A percentile compares a stretch with the other conserved stretches of the same genome.
Conservation (phyloP, 2,113 vertebrate species). For the Beaufortia kweichowensis region DNA sequence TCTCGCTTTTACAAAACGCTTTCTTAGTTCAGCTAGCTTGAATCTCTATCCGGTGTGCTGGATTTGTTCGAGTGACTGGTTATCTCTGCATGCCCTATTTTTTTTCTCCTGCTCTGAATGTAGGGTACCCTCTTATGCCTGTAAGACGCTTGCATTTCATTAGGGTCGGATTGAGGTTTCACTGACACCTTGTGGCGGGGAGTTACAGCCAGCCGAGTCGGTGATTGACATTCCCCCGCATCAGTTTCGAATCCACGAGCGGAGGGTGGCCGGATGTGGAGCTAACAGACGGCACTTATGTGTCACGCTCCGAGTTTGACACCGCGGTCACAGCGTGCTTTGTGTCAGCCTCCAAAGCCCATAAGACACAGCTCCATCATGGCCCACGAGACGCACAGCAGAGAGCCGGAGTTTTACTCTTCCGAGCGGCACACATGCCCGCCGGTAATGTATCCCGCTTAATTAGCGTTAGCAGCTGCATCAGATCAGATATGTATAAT, state of each 20-base stretch:
- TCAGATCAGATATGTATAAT: constrained; percentile 42
- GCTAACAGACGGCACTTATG: constrained; percentile 26
- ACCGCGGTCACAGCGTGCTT: background rate
- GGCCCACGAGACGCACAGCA: constrained; percentile 22
- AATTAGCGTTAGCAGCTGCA: constrained; percentile 47
- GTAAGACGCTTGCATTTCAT: constrained; percentile 42
- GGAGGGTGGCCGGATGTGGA: background rate
- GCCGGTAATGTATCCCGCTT: constrained; percentile 43
- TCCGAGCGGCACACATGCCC: constrained; percentile 31
- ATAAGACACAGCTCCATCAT: constrained; percentile 43
- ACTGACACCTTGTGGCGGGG: constrained; percentile 56
- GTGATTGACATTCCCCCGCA: constrained; percentile 22
- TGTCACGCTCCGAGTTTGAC: constrained; percentile 16
- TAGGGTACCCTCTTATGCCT: constrained; percentile 51
- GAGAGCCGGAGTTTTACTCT: constrained; percentile 6
- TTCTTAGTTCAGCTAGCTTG: constrained; percentile 59
- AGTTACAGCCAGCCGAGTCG: constrained; percentile 18
- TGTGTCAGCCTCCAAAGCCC: constrained; percentile 14
- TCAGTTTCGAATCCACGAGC: constrained; percentile 21
- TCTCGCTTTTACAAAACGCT: constrained; percentile 37
- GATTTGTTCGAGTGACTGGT: constrained; percentile 59
- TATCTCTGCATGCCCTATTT: constrained; percentile 54
- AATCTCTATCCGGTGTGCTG: constrained; percentile 53
- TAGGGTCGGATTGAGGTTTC: constrained; percentile 46
- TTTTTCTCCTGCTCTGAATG: constrained; percentile 15